phyloP scores from a whole-genome alignment of 2,113 vertebrate species.

The Microcebus griseorufus region DNA sequence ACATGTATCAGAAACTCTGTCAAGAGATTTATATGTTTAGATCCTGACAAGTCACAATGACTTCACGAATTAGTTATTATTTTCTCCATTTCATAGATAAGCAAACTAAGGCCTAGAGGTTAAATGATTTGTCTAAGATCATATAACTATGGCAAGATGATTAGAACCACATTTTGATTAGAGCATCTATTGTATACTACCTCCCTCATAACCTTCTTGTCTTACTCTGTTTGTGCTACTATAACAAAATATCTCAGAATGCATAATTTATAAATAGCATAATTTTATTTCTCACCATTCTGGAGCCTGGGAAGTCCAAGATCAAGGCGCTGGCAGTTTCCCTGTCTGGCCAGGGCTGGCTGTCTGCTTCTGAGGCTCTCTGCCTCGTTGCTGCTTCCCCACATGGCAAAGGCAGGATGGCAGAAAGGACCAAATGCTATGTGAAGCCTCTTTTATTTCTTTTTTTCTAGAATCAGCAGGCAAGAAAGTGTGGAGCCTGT shows the following conservation, averaged over 20 bases:
- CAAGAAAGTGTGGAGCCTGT: not conserved
- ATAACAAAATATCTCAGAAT: not conserved
- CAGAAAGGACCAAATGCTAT: not conserved
- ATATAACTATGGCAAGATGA: not conserved
- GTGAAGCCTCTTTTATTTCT: not conserved
- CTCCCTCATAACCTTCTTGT: not conserved
- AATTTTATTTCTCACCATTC: not conserved
- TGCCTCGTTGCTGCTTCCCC: no score
- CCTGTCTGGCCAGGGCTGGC: not conserved
- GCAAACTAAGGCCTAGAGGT: not conserved
- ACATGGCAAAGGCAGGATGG: not conserved
- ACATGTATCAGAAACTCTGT: not conserved
- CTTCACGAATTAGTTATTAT: not conserved
- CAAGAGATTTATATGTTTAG: not conserved
- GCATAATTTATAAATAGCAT: not conserved
- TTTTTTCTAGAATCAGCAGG: no score
- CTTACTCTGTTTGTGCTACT: not conserved
- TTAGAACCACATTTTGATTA: not conserved
- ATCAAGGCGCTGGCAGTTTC: not conserved
- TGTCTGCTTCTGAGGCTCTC: not conserved
- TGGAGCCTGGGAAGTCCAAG: not conserved
- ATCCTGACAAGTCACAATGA: not conserved
- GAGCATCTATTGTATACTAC: not conserved
- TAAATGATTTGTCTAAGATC: not conserved
- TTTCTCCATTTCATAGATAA: slow-evolving; percentile 36